Evolutionary conservation across 2,113 vertebrate genomes (phyloP).

Genomic region (Burhinus oedicnemus): DNA sequence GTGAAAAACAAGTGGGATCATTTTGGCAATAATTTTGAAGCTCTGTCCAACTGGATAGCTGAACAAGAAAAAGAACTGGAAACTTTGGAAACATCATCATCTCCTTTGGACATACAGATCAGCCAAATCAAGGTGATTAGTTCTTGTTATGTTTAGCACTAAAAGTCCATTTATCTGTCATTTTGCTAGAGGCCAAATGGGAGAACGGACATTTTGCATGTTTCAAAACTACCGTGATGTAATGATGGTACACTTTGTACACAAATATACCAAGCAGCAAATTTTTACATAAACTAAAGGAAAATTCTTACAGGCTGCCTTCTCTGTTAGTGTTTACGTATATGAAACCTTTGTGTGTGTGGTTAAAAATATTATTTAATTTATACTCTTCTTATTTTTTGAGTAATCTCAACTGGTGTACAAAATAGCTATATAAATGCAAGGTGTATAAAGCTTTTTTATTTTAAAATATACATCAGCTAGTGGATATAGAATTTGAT

Average conservation of each 20-base stretch:
- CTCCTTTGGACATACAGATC: slow-evolving; percentile 85
- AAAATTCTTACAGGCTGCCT: slow-evolving; percentile 4
- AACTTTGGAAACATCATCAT: slow-evolving; percentile 76
- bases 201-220: background rate
- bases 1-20: slow-evolving; percentile 88
- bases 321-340: background rate
- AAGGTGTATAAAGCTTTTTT: background rate
- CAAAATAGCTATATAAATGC: slow-evolving; percentile 1
- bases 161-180: background rate
- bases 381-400: slow-evolving; percentile 50
- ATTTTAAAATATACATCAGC: background rate
- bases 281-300: background rate
- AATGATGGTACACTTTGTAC: background rate
- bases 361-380: slow-evolving; percentile 56
- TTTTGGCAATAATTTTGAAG: slow-evolving; percentile 86
- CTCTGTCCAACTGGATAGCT: slow-evolving; percentile 86
- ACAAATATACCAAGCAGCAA: slow-evolving; percentile 19
- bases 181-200: background rate
- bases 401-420: background rate
- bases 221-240: background rate
- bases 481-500: background rate
- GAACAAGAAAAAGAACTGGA: slow-evolving; percentile 87
- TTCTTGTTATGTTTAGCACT: slow-evolving; percentile 59
- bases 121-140: slow-evolving; percentile 86
- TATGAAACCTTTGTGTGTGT: slow-evolving; percentile 9